Evolutionary conservation across 2,113 vertebrate species (phyloP), one percentile per base, ranked within the genome.

Genomic region (Jacana jacana): DNA sequence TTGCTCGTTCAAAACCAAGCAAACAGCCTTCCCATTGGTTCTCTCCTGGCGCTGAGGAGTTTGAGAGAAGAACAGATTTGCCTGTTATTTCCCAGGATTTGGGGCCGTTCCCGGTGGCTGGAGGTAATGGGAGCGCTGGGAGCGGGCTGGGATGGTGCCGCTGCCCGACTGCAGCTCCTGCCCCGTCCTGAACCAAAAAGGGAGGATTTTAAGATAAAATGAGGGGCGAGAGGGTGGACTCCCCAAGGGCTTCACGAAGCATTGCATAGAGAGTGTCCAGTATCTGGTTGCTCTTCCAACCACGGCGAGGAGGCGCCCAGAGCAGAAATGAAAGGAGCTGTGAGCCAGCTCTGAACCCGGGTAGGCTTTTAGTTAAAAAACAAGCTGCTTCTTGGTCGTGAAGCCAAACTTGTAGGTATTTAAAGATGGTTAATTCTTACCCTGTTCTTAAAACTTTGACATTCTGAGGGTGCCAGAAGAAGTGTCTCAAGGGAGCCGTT

Each of bases 111-210:
- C 18, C 13, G 8, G 72, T 65, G n/a, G 68, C 72, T 77, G 76
- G 86, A 76, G 66, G 66, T 61, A 28, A 35, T 0, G 0, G 2
- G 10, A 52, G 71, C 2, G 4, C 58, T 70, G 46, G 0, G 1
- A 58, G 82, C 49, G 6, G 57, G 33, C 37, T 6, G 7, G 46
- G 76, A 19, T 2, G 5, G 68, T 23, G 77, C 64, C 8, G 5
- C 18, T 22, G 63, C 28, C 19, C 13, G 60, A 3, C 78, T 19
- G 61, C 3, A 3, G 58, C 54, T 64, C 27, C 68, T 54, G 52
- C 77, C n/a, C 30, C 23, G 28, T 51, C 49, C 57, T 24, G 2
- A 13, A 9, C 3, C 46, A 16, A 17, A 30, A 64, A 51, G 19
- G 10, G 75, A 7, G 18, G 64, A 10, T 51, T 78, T 48, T 7